These are phyloP conservation scores for Oceanites oceanicus DNA, from an alignment of 2,113 vertebrate species.

Conservation along the genomic window DNA sequence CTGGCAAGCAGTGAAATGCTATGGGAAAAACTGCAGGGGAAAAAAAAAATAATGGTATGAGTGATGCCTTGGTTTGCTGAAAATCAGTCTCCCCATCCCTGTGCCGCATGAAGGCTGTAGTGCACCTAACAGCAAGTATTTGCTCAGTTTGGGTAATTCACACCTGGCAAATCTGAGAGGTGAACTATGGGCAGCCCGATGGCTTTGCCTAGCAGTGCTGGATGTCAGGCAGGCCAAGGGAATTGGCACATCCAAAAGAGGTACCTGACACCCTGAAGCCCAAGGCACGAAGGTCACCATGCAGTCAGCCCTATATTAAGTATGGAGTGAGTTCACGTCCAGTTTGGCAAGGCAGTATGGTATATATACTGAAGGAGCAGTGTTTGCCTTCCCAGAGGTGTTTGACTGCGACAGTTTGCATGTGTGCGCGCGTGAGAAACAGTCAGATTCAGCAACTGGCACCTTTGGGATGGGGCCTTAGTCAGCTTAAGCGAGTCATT, in stretches of 20 bases:
- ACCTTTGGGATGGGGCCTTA: not conserved
- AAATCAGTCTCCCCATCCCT: not conserved
- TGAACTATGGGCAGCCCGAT: not conserved
- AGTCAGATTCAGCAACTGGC: not conserved
- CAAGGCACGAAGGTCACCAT: not conserved
- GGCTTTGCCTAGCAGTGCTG: not conserved
- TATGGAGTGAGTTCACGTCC: not conserved
- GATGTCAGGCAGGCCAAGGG: not conserved
- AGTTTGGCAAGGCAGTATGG: not conserved
- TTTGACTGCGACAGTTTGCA: not conserved
- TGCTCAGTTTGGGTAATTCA: not conserved
- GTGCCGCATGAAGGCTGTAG: not conserved
- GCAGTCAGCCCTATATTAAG: not conserved
- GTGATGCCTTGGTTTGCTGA: not conserved
- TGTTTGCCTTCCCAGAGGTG: not conserved
- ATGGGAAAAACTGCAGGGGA: not conserved
- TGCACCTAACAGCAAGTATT: not conserved
- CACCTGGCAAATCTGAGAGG: not conserved
- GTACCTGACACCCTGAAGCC: not conserved
- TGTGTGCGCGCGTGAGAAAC: not conserved
- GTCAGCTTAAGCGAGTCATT: not conserved
- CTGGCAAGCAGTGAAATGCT: not conserved
- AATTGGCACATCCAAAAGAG: not conserved
- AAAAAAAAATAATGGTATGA: not conserved
- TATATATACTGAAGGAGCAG: not conserved